phyloP scores from a whole-genome alignment of 1,140 invertebrate genomes.

The Spodoptera litura region DNA sequence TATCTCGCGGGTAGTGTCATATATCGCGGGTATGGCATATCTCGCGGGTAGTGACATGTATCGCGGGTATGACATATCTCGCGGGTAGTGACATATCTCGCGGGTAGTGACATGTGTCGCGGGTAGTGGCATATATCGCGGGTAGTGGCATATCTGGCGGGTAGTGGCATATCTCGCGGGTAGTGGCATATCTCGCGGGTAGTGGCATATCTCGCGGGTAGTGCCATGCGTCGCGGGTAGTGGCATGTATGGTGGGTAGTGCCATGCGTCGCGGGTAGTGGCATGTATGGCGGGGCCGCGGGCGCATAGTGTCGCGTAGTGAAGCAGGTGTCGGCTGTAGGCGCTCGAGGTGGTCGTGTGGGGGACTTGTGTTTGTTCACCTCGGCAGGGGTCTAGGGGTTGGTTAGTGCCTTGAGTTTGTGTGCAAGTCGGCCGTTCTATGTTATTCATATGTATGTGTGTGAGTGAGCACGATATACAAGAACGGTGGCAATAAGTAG shows the following conservation, averaged over 20 bases:
- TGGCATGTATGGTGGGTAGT: not conserved
- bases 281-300: not conserved
- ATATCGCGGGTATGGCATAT: too few species aligned
- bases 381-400: not conserved
- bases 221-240: too few species aligned
- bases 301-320: too few species aligned
- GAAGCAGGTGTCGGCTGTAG: slow-evolving; percentile 72
- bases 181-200: too few species aligned
- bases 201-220: too few species aligned
- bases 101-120: not conserved
- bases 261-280: not conserved
- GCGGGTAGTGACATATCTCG: too few species aligned
- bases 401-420: not conserved
- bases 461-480: not conserved
- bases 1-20: too few species aligned
- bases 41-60: too few species aligned
- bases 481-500: not conserved
- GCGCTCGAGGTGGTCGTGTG: slow-evolving; percentile 78
- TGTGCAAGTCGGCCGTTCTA: not conserved
- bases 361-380: slow-evolving; percentile 50
- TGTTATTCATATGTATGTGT: not conserved
- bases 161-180: too few species aligned
- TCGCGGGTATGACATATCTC: too few species aligned
- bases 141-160: not conserved
- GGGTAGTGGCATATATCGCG: not conserved